These are phyloP conservation scores for Chlorops oryzae DNA, from an alignment of 1,140 invertebrate genomes.

Conservation along the genomic window DNA sequence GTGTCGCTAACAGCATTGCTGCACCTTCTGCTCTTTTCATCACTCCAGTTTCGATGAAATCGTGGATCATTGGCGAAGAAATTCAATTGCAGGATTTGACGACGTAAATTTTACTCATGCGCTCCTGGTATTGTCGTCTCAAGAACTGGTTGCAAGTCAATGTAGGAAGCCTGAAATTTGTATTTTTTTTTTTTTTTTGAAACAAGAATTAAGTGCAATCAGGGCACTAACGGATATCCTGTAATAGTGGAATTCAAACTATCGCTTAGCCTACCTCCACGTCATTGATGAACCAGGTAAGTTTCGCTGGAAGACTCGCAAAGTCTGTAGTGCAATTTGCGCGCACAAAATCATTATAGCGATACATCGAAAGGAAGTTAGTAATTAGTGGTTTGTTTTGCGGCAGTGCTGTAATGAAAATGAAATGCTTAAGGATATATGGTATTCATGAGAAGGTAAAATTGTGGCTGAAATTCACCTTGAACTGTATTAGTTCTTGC, in stretches of 20 bases:
- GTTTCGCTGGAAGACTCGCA: constrained; percentile 54
- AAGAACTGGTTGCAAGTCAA: constrained; percentile 35
- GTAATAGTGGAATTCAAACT: too few relatives aligned
- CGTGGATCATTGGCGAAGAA: constrained; percentile 42
- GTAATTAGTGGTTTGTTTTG: constrained; percentile 53
- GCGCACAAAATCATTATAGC: constrained; percentile 53
- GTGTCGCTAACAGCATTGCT: too few relatives aligned
- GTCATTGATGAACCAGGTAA: constrained; percentile 60
- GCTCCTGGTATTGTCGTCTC: constrained; percentile 41
- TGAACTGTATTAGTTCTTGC: too few relatives aligned
- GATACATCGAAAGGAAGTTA: constrained; percentile 51
- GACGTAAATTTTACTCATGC: constrained; percentile 39
- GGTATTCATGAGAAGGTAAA: too few relatives aligned
- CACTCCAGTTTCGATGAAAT: too few relatives aligned
- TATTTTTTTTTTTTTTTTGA: too few relatives aligned
- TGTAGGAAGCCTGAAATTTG: constrained; percentile 36
- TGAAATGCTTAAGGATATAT: too few relatives aligned
- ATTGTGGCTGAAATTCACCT: too few relatives aligned
- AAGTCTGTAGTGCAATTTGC: constrained; percentile 57
- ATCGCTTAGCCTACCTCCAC: too few relatives aligned
- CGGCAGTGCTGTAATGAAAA: constrained; percentile 55
- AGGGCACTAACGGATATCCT: too few relatives aligned
- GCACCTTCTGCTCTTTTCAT: too few relatives aligned
- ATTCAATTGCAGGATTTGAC: constrained; percentile 37
- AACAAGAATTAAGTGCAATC: too few relatives aligned